Evolutionary conservation across 2,797 vertebrate species (phyloP).

Genomic region (Trematomus bernacchii): DNA sequence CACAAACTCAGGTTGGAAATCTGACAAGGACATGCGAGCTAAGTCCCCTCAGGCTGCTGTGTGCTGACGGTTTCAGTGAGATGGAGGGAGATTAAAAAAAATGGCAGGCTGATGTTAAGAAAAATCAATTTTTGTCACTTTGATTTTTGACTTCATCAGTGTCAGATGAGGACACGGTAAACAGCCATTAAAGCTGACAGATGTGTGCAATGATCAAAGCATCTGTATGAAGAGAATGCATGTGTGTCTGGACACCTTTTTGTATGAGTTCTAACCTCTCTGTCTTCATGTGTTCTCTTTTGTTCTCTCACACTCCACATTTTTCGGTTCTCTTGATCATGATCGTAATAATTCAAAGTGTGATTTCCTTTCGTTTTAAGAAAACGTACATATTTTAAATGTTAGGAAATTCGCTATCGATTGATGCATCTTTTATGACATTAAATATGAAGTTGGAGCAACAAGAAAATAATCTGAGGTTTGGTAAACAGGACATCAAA

Average conservation of each 20-base stretch:
- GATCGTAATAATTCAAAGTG: background rate
- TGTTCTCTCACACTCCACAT: background rate
- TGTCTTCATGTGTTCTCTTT: background rate
- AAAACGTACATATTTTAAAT: background rate
- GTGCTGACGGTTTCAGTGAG: conserved; percentile 24
- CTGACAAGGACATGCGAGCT: conserved; percentile 11
- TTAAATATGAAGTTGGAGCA: background rate
- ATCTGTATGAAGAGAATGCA: background rate
- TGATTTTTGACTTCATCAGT: background rate
- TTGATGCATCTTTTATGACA: background rate
- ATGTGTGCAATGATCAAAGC: background rate
- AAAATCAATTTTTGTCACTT: conserved; percentile 2
- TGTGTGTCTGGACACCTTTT: background rate
- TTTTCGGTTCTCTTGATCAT: background rate
- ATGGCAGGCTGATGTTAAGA: background rate
- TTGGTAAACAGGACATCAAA: background rate
- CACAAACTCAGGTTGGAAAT: conserved; percentile 28
- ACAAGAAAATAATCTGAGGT: background rate
- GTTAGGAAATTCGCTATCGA: background rate
- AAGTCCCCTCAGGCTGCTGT: conserved; percentile 6
- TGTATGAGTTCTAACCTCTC: background rate
- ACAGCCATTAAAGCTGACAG: background rate
- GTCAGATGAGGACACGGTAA: background rate
- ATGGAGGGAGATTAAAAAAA: background rate
- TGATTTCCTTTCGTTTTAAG: background rate